A percentile compares a stretch with the other conserved stretches of the same genome.
Conservation (phyloP, 2,797 vertebrate genomes). For the Sparus aurata region DNA sequence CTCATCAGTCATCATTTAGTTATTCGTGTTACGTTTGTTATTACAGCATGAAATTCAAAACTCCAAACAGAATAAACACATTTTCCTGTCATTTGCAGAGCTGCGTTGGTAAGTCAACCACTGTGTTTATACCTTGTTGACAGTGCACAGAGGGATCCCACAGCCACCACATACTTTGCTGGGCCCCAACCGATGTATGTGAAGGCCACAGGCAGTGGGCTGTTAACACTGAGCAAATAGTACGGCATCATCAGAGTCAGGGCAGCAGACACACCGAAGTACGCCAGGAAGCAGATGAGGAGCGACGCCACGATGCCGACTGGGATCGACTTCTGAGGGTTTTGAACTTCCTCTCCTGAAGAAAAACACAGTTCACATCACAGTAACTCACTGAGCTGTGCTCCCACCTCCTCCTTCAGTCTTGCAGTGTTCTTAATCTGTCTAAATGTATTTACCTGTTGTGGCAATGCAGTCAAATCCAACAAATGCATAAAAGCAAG, state of each 20-base stretch:
- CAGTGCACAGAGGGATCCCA: constrained; percentile 91
- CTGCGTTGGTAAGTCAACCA: neutral
- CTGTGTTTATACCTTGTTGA: constrained; percentile 86
- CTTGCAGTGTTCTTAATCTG: neutral
- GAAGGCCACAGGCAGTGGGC: constrained; percentile 89
- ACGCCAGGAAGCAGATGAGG: constrained; percentile 91
- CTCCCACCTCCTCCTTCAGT: neutral
- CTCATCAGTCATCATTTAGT: neutral
- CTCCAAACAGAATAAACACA: neutral
- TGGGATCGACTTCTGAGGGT: constrained; percentile 91
- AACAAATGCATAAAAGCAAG: constrained; percentile 93
- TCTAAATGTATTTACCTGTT: constrained; percentile 76
- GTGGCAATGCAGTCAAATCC: constrained; percentile 94
- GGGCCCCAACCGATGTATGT: constrained; percentile 88
- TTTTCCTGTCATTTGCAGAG: neutral
- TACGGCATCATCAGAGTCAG: constrained; percentile 93
- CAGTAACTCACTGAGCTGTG: too few relatives aligned
- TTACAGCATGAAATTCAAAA: neutral
- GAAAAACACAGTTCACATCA: constrained; percentile 19
- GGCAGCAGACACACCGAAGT: constrained; percentile 90
- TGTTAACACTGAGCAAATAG: constrained; percentile 86
- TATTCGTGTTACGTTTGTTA: neutral
- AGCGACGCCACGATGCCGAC: constrained; percentile 88
- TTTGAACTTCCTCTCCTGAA: constrained; percentile 90
- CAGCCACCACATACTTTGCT: constrained; percentile 88